Evolutionary conservation across 1,140 invertebrate species (phyloP), one percentile per base, ranked within the genome.

Genomic region (Zaprionus gabonicus): DNA sequence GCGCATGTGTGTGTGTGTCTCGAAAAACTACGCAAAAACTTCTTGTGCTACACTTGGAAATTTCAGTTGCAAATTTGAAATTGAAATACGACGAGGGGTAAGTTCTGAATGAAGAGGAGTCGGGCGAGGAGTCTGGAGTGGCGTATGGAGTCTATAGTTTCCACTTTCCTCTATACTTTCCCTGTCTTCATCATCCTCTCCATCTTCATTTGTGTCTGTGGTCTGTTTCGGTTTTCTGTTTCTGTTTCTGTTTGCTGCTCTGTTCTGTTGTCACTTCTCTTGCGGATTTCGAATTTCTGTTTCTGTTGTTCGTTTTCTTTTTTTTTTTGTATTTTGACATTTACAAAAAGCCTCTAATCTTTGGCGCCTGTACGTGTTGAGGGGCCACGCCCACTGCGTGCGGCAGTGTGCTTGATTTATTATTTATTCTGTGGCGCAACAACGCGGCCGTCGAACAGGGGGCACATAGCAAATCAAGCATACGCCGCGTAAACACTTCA

Each of bases 401-500:
- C 27, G 27, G 27, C 27, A 27, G 27, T 27, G 31, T 10, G 25
- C 53, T 31, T 56, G 53, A 56, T 56, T 56, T 56, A 56, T 56
- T 56, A 56, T 44, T 62, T 46, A 68, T 70, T 25, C 44, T 59
- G 15, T 27, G 31, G n/a, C 20, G 36, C 36, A 57, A 64, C 27
- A 64, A 58, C 31, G 13, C n/a, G 28, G 28, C 28, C 7, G 28
- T 31, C 28, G 10, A 36, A 44, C 28, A 56, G 36, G 34, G 34
- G 2, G 34, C 27, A 64, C 15, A n/a, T 12, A 17, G 4, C 17
- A 60, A 62, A 74, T 74, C 71, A 69, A 74, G 66, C 53, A 73
- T 69, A 73, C 71, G 65, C 65, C 65, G 56, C 71, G 51, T 69
- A 69, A 73, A 68, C 65, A 73, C 65, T 69, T 58, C 49, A 36